Evolutionary conservation across 2,797 vertebrate species (phyloP).

Genomic region (Diglossa cyanea): DNA sequence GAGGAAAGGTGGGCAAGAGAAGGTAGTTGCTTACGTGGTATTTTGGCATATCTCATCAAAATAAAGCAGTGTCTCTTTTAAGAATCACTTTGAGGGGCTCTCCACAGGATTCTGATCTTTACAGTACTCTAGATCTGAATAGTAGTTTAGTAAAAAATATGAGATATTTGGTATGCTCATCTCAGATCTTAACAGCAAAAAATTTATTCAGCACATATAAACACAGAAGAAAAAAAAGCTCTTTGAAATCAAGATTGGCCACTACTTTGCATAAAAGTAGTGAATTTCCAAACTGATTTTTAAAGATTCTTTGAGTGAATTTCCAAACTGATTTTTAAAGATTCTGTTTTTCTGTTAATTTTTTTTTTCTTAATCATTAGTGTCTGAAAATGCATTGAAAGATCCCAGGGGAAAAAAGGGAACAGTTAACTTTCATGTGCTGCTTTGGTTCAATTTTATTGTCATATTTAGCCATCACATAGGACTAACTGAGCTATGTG

Average conservation of each 20-base stretch:
- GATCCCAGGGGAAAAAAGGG: neutral
- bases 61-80: neutral
- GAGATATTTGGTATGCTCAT: neutral
- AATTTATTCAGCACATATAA: neutral
- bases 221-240: neutral
- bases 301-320: neutral
- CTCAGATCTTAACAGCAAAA: neutral
- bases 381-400: neutral
- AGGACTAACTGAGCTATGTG: neutral
- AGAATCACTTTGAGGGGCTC: neutral
- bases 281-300: neutral
- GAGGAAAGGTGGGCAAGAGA: neutral
- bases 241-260: neutral
- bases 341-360: neutral
- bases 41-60: neutral
- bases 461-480: neutral
- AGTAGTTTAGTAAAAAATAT: neutral
- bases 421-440: neutral
- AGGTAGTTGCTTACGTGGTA: neutral
- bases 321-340: neutral
- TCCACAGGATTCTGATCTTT: neutral
- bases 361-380: neutral
- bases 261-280: neutral
- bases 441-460: neutral
- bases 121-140: neutral